A percentile compares a stretch with the other conserved stretches of the same genome.
Evolutionary conservation across 2,113 vertebrate species (phyloP).

Genomic region (Candoia aspera): DNA sequence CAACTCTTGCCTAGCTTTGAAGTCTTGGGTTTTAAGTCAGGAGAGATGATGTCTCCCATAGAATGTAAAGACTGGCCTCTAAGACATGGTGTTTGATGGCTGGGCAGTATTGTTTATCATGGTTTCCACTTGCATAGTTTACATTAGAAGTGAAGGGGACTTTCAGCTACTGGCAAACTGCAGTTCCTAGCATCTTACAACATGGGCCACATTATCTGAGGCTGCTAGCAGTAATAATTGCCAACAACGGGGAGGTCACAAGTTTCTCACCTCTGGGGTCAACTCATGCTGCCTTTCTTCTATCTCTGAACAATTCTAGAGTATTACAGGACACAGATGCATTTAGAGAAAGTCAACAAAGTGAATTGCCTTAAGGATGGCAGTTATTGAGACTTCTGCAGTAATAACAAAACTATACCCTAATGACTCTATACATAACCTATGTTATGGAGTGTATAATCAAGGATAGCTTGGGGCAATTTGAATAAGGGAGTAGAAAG

Average conservation of each 20-base stretch:
- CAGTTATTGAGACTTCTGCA: background rate
- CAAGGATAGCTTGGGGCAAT: background rate
- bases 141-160: background rate
- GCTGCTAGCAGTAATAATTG: background rate
- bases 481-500: background rate
- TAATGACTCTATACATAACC: no score
- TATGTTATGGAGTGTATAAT: background rate
- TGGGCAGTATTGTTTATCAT: background rate
- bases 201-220: background rate
- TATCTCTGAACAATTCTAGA: slow-evolving; percentile 8
- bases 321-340: background rate
- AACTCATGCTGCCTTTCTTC: background rate
- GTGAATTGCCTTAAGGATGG: background rate
- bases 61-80: background rate
- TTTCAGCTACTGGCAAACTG: background rate
- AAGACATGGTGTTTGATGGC: background rate
- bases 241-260: background rate
- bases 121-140: background rate
- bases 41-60: background rate
- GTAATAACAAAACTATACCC: background rate
- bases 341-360: background rate
- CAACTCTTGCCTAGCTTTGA: background rate
- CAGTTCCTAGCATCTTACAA: background rate
- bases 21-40: background rate
- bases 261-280: background rate